Evolutionary conservation across 2,888 invertebrate species (phyloP).

Genomic region (Spodoptera littoralis): DNA sequence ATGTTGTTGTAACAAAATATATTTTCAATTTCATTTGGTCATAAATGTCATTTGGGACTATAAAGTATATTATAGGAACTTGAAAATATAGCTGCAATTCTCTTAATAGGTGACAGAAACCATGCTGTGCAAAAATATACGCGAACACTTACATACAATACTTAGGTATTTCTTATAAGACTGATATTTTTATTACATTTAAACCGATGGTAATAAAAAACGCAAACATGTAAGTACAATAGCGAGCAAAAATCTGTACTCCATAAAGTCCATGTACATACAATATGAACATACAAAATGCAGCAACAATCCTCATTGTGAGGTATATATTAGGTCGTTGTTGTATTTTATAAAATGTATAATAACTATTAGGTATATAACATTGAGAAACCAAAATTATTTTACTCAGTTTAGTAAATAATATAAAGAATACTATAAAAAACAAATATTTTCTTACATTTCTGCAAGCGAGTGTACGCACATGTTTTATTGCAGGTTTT

Average conservation of each 20-base stretch:
- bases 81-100: slow-evolving; percentile 41
- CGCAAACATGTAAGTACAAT: slow-evolving; percentile 13
- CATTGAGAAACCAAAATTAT: too few relatives aligned
- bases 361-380: too few relatives aligned
- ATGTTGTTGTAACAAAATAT: slow-evolving; percentile 43
- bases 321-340: too few relatives aligned
- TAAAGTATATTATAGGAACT: slow-evolving; percentile 39
- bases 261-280: too few relatives aligned
- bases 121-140: slow-evolving; percentile 48
- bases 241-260: too few relatives aligned
- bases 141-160: slow-evolving; percentile 23
- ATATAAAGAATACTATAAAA: too few relatives aligned
- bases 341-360: too few relatives aligned
- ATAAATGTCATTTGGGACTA: slow-evolving; percentile 47
- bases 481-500: slow-evolving; percentile 23
- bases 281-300: too few relatives aligned
- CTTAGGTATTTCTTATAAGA: slow-evolving; percentile 14
- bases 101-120: slow-evolving; percentile 46
- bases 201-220: slow-evolving; percentile 18
- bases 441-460: too few relatives aligned
- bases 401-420: too few relatives aligned
- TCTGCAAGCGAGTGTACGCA: not conserved
- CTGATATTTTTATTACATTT: slow-evolving; percentile 32
- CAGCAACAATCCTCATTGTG: too few relatives aligned
- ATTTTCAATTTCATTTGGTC: slow-evolving; percentile 47